These are phyloP conservation scores for Drosophila yakuba DNA, from an alignment of 1,140 invertebrate genomes.

Conservation along the genomic window DNA sequence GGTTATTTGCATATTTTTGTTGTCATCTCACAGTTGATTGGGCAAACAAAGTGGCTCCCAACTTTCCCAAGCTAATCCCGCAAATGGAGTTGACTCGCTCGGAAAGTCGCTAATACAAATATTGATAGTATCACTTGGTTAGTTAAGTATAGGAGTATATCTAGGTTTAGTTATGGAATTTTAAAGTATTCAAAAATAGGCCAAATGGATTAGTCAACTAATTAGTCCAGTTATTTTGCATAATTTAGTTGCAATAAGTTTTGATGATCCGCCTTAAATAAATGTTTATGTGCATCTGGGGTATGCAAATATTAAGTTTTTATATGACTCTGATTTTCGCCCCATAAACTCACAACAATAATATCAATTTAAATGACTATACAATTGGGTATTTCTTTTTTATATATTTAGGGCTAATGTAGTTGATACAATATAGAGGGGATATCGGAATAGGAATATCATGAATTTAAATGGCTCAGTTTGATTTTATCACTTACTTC, in stretches of 20 bases:
- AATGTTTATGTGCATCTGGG: not conserved
- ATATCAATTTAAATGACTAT: conserved; percentile 8
- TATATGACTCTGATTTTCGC: not conserved
- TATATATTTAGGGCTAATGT: not conserved
- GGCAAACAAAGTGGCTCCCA: conserved; percentile 18
- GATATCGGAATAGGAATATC: not conserved
- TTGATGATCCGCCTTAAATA: not conserved
- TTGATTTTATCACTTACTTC: conserved; percentile 9
- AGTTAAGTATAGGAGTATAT: not conserved
- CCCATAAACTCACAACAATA: not conserved
- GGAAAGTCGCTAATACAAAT: not conserved
- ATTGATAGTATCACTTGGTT: not conserved
- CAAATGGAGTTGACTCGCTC: not conserved
- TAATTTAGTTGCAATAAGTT: too few species aligned
- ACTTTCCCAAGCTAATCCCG: not conserved
- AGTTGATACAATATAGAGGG: not conserved
- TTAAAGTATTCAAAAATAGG: too few species aligned
- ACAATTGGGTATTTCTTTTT: not conserved
- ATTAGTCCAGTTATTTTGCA: too few species aligned
- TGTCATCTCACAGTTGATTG: conserved; percentile 47
- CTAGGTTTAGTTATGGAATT: too few species aligned
- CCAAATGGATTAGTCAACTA: too few species aligned
- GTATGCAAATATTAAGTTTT: not conserved
- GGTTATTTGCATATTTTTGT: conserved; percentile 45
- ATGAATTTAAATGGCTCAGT: conserved; percentile 2